These are phyloP conservation scores for Hirtodrosophila histrioides DNA, from an alignment of 2,888 invertebrate species.

Conservation along the genomic window DNA sequence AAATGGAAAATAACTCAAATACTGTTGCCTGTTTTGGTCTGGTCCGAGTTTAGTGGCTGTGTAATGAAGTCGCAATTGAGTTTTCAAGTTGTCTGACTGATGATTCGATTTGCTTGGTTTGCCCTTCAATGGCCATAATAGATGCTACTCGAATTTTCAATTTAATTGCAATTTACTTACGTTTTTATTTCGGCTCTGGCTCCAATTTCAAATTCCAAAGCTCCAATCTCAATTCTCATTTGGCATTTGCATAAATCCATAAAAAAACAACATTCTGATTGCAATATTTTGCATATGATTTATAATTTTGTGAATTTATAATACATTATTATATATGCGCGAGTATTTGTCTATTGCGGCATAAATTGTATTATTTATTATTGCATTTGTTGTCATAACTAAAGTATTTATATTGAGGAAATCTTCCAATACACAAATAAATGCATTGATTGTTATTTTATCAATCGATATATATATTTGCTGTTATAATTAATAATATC, in stretches of 20 bases:
- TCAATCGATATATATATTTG: slow-evolving; percentile 13
- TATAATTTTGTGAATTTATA: slow-evolving; percentile 37
- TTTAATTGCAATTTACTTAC: slow-evolving; percentile 63
- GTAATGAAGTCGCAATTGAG: slow-evolving; percentile 52
- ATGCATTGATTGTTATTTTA: slow-evolving; percentile 6
- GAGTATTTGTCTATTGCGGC: slow-evolving; percentile 5
- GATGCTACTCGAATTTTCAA: slow-evolving; percentile 19
- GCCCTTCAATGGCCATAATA: slow-evolving; percentile 23
- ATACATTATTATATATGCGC: slow-evolving; percentile 10
- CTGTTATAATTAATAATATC: slow-evolving; percentile 32
- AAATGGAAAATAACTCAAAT: neutral
- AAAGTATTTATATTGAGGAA: neutral
- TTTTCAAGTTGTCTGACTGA: slow-evolving; percentile 54
- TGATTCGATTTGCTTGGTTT: slow-evolving; percentile 41
- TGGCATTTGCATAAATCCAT: slow-evolving; percentile 62
- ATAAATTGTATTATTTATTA: slow-evolving; percentile 57
- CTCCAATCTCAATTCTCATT: too few species aligned
- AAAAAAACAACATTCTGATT: slow-evolving; percentile 30
- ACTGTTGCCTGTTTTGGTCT: too few species aligned
- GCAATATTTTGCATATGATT: slow-evolving; percentile 42
- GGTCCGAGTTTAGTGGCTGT: slow-evolving; percentile 29
- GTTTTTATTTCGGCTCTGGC: slow-evolving; percentile 5
- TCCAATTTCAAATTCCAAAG: neutral
- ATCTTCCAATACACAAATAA: slow-evolving; percentile 3
- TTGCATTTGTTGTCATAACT: slow-evolving; percentile 18